These are phyloP conservation scores for Calliopsis andreniformis DNA, from an alignment of 1,140 invertebrate genomes.

Conservation along the genomic window DNA sequence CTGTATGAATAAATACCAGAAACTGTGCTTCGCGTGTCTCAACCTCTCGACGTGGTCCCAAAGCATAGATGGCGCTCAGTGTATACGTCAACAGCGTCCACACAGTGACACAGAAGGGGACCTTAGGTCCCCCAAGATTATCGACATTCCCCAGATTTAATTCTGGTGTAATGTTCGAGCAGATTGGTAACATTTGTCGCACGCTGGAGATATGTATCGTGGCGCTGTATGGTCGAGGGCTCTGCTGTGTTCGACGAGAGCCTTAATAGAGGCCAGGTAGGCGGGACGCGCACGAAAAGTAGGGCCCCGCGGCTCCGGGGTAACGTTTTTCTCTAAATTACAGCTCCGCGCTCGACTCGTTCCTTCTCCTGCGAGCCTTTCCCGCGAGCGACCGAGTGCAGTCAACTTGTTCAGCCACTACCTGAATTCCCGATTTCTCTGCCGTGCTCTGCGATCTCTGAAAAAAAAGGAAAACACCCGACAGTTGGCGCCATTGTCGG, in stretches of 20 bases:
- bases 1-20: too few relatives aligned
- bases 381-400: conserved; percentile 48
- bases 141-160: background rate
- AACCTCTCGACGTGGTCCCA: too few relatives aligned
- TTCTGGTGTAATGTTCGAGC: background rate
- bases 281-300: conserved; percentile 66
- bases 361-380: conserved; percentile 43
- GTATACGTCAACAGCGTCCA: background rate
- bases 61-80: background rate
- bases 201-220: background rate
- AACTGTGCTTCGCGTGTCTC: too few relatives aligned
- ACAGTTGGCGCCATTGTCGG: conserved; percentile 40
- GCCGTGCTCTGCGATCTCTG: conserved; percentile 29
- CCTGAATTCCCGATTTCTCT: conserved; percentile 59
- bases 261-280: conserved; percentile 68
- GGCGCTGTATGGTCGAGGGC: conserved; percentile 12
- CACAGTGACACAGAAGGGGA: background rate
- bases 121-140: background rate
- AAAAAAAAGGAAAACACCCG: background rate
- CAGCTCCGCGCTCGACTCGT: conserved; percentile 50
- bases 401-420: conserved; percentile 37
- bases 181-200: background rate
- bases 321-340: conserved; percentile 70
- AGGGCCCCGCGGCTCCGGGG: conserved; percentile 60
- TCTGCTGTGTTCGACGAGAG: conserved; percentile 26